These are phyloP conservation scores for Callyntrura guangdongensis DNA, from an alignment of 2,888 invertebrate species.

Conservation along the genomic window DNA sequence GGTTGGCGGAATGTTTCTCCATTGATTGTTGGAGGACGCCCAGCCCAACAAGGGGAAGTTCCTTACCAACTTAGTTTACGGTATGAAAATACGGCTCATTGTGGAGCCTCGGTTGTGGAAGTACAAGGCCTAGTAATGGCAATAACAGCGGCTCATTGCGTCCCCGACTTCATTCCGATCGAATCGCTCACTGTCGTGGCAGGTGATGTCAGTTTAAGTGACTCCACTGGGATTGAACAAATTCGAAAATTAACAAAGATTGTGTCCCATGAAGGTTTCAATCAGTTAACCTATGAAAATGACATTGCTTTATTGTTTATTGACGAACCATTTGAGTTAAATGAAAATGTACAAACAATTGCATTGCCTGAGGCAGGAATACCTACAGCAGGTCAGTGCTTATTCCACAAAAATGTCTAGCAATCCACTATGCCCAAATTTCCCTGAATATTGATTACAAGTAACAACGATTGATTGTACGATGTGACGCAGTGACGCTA, in stretches of 20 bases:
- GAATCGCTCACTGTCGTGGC: conserved; percentile 45
- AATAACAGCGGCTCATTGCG: conserved; percentile 63
- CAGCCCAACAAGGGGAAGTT: conserved; percentile 51
- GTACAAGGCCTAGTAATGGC: conserved; percentile 22
- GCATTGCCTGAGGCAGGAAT: conserved; percentile 23
- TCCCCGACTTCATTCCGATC: background rate
- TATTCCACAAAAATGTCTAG: too few relatives aligned
- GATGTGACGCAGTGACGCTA: too few relatives aligned
- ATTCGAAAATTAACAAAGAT: conserved; percentile 27
- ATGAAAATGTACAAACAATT: conserved; percentile 53
- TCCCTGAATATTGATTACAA: too few relatives aligned
- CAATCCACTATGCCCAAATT: too few relatives aligned
- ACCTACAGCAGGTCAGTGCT: conserved; percentile 37
- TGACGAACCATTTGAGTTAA: conserved; percentile 48
- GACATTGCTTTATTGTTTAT: conserved; percentile 56
- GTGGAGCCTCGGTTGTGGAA: conserved; percentile 48
- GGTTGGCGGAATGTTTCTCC: too few relatives aligned
- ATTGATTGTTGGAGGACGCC: conserved; percentile 58
- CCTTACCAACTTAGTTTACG: conserved; percentile 52
- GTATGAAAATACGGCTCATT: background rate
- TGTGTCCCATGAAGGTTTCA: conserved; percentile 39
- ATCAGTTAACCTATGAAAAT: background rate
- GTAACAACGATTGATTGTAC: too few relatives aligned
- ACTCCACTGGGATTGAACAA: conserved; percentile 57
- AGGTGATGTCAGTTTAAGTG: conserved; percentile 55